Base-by-base conservation (phyloP, 2,113 vertebrate species). In the Pomatostomus ruficeps region DNA sequence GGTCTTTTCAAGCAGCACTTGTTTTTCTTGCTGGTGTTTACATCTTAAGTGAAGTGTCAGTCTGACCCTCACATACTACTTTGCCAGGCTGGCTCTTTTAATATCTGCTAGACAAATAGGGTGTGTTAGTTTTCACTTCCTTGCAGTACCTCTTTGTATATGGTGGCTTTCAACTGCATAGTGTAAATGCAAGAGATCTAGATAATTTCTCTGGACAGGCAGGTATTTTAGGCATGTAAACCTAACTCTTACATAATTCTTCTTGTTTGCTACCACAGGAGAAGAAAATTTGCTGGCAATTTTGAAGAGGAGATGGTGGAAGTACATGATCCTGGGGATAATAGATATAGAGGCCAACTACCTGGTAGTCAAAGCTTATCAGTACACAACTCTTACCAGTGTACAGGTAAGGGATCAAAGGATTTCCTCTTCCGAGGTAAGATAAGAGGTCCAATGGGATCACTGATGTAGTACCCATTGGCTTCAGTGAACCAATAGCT, bases 331-430 rank as follows among this genome's bases (percentile, higher is more conserved):
- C 96, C 97, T 99, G 95, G 99, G 99, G 46, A 97, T 99, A 93
- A 98, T 99, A 94, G 99, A 99, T 97, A 98, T 99, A 88, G 99
- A 99, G 98, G 99, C 99, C 70, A 99, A 99, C 97, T 99, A 99
- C 75, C 97, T 99, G 97, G 98, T 99, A 70, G 99, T 99, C 49
- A 99, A 99, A 97, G 99, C 99, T 76, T 99, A 99, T 97, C 99
- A 99, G 87, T 99, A 99, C 95, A 99, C 99, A 1, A 99, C 99
- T 26, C 98, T 99, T 78, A 98, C 99, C 92, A 99, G 99, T 89
- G 98, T 99, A 67, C 99, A 99, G 99, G 99, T 99, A 96, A 94
- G 98, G 61, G 35, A 26, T 71, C 46, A 72, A 91, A 87, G 36
- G 29, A 57, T 95, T 85, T 92, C 42, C 59, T 20, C 18, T 86